Evolutionary conservation across 2,888 invertebrate genomes (phyloP), one percentile per base, ranked within the genome.

Genomic region (Napeogenes sylphis): DNA sequence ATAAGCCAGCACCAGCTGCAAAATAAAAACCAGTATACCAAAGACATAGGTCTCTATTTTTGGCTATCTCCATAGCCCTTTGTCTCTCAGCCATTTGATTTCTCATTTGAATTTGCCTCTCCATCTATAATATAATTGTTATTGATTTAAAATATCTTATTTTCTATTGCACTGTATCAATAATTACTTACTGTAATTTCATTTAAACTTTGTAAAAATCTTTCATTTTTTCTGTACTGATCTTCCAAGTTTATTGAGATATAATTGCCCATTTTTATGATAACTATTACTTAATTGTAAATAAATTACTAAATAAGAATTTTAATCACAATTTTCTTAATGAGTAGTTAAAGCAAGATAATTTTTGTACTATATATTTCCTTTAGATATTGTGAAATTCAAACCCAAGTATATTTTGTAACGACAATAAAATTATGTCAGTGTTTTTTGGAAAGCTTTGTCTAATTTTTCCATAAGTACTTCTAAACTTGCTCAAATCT

Each of bases 81-180:
- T 93, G 92, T 65, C 95, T 88, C 79, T 95, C 94, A 75, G 95
- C 92, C 88, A 96, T 93, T 83, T 95, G 94, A 82, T 94, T 94
- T 80, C 94, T 94, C 91, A 96, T 92, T 77, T 95, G 95, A 69
- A 96, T 93, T 87, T 96, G 95, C 65, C 95, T 90, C 77, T 95
- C 95, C 91, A 95, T 92, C 95, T 94, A 69, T 65, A 82, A 71
- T 69, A 45, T 55, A 30, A n/a, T 45, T 30, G 53, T 45, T 30
- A 35, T 45, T 33, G 30, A 35, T 21, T 4, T 38, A 54, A 38
- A 57, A 32, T 55, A 42, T 32, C 10, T 38, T 33, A 46, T 14
- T 46, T 38, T 21, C 14, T 5, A n/a, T 1, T 38, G 2, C 6
- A 13, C 21, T 10, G 63, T 61, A 76, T 70, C 10, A 32, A 58